These are phyloP conservation scores for Cantharis lateralis DNA, from an alignment of 2,888 invertebrate species.

Conservation along the genomic window DNA sequence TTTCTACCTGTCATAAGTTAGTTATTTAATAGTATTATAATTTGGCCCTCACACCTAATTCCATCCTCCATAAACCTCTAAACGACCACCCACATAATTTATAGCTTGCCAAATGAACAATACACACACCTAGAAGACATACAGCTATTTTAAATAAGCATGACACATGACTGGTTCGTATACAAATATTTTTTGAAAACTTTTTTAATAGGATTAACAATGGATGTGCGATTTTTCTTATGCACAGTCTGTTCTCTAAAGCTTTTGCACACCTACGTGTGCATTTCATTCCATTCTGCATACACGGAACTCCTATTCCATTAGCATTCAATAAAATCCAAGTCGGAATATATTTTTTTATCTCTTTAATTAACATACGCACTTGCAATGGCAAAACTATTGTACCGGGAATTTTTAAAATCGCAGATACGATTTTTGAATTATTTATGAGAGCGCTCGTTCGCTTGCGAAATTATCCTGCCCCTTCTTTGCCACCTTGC, in stretches of 20 bases:
- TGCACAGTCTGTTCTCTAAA: conserved; percentile 39
- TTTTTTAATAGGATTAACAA: conserved; percentile 42
- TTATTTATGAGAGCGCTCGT: background rate
- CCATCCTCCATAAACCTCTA: conserved; percentile 30
- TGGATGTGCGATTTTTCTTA: conserved; percentile 39
- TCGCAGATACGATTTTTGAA: background rate
- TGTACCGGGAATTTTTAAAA: background rate
- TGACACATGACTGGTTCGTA: conserved; percentile 39
- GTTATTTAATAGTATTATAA: conserved; percentile 31
- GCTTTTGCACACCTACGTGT: conserved; percentile 39
- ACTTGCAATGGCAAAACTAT: conserved; percentile 1
- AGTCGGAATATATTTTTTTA: conserved; percentile 36
- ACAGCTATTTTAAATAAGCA: conserved; percentile 45
- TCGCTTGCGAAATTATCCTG: background rate
- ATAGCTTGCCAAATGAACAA: conserved; percentile 39
- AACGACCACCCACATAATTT: conserved; percentile 37
- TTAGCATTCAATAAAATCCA: conserved; percentile 51
- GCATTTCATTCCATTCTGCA: conserved; percentile 35
- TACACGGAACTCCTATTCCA: conserved; percentile 45
- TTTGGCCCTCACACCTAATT: conserved; percentile 33
- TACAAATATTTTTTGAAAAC: conserved; percentile 35
- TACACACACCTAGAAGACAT: conserved; percentile 39
- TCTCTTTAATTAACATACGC: conserved; percentile 21
- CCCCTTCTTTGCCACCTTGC: background rate
- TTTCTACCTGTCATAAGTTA: conserved; percentile 28